These are phyloP conservation scores for Lycaena phlaeas DNA, from an alignment of 2,888 invertebrate genomes.

Conservation along the genomic window DNA sequence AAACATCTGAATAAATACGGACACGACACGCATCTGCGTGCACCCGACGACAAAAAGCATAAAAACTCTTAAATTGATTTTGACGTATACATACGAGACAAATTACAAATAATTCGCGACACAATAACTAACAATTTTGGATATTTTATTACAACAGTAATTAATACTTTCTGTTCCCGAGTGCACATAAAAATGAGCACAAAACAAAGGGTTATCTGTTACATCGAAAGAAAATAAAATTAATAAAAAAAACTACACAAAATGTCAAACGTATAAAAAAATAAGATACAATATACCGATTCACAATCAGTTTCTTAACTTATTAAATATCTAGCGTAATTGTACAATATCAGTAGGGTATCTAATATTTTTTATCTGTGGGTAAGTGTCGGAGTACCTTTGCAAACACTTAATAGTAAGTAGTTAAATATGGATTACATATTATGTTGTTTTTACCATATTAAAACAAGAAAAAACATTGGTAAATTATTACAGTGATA, in stretches of 20 bases:
- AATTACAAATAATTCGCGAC: too few relatives aligned
- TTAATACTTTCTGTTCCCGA: conserved; percentile 6
- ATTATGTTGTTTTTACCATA: too few relatives aligned
- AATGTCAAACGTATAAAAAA: conserved; percentile 52
- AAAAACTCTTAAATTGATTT: too few relatives aligned
- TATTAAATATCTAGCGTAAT: conserved; percentile 51
- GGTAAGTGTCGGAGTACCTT: too few relatives aligned
- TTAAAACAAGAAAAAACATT: too few relatives aligned
- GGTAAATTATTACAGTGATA: too few relatives aligned
- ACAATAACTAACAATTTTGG: too few relatives aligned
- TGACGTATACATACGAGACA: too few relatives aligned
- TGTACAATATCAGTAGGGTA: conserved; percentile 46
- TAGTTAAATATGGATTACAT: too few relatives aligned
- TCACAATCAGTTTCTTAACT: conserved; percentile 54
- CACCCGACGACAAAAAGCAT: too few relatives aligned
- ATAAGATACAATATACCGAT: conserved; percentile 41
- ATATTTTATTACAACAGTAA: too few relatives aligned
- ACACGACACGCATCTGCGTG: conserved; percentile 20
- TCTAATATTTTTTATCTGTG: conserved; percentile 13
- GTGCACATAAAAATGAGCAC: conserved; percentile 9
- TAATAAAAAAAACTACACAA: conserved; percentile 29
- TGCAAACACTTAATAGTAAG: too few relatives aligned
- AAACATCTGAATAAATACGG: conserved; percentile 67
- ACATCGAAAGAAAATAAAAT: conserved; percentile 13
- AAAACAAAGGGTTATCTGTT: conserved; percentile 3